Conservation (phyloP, 2,797 vertebrate species). For the Molothrus ater region DNA sequence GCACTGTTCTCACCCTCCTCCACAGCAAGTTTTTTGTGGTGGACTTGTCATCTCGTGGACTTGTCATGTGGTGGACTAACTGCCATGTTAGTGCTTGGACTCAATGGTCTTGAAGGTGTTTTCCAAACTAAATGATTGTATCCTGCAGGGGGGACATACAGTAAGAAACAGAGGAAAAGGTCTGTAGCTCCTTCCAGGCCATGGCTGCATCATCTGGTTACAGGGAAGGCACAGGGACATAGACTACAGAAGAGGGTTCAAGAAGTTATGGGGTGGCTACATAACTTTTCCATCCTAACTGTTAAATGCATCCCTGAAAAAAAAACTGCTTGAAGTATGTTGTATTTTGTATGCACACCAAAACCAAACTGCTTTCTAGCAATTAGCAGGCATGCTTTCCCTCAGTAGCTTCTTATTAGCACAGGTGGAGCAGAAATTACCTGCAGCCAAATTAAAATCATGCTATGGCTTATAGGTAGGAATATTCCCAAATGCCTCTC, state of each 20-base stretch:
- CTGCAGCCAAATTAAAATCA: not conserved
- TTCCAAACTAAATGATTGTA: not conserved
- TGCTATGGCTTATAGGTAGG: not conserved
- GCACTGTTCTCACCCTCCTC: not conserved
- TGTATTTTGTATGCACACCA: not conserved
- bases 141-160: rapidly evolving
- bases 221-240: not conserved
- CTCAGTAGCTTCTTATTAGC: not conserved
- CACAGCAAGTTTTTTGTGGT: not conserved
- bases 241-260: not conserved
- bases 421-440: not conserved
- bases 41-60: not conserved
- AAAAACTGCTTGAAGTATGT: not conserved
- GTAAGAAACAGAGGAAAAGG: not conserved
- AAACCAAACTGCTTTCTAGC: not conserved
- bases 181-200: not conserved
- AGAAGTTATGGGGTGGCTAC: not conserved
- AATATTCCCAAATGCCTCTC: not conserved
- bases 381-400: not conserved
- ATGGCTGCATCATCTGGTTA: not conserved
- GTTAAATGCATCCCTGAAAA: not conserved
- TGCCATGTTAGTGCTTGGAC: not conserved
- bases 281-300: not conserved
- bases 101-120: not conserved
- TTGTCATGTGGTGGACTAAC: not conserved